Evolutionary conservation across 35 echinoderm and acorn worm species (phyloP).

Genomic region (Nesometra sesokonis): DNA sequence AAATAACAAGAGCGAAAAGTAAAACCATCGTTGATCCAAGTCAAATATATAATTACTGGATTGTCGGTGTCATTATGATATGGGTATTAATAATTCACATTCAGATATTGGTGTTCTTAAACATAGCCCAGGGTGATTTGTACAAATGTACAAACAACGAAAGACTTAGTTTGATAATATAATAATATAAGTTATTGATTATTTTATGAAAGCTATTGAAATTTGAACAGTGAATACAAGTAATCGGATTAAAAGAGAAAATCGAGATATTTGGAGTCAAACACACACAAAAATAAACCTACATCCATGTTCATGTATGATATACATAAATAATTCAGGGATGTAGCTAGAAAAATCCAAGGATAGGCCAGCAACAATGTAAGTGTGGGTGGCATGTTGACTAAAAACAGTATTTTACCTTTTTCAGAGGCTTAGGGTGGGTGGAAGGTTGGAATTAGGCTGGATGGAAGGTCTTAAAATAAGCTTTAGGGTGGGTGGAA

Average conservation of each 20-base stretch:
- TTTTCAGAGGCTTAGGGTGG: too few species aligned
- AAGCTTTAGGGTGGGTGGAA: too few species aligned
- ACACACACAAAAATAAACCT: not conserved
- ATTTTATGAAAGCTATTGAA: not conserved
- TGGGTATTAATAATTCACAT: not conserved
- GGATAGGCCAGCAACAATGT: too few species aligned
- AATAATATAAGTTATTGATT: not conserved
- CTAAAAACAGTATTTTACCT: too few species aligned
- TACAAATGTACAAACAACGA: not conserved
- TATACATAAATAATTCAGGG: too few species aligned
- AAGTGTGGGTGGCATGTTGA: too few species aligned
- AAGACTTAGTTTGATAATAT: not conserved
- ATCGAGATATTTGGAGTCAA: not conserved
- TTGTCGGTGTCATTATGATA: not conserved
- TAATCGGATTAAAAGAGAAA: not conserved
- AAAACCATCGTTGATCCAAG: not conserved
- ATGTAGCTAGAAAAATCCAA: too few species aligned
- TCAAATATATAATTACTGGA: not conserved
- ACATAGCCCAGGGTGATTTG: not conserved
- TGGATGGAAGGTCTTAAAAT: too few species aligned
- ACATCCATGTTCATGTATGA: too few species aligned
- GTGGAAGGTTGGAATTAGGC: too few species aligned
- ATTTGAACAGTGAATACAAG: not conserved
- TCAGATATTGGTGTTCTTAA: not conserved
- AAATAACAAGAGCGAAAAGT: not conserved